Evolutionary conservation across 1,140 invertebrate species (phyloP), one percentile per base, ranked within the genome.

Genomic region (Eciton burchellii): DNA sequence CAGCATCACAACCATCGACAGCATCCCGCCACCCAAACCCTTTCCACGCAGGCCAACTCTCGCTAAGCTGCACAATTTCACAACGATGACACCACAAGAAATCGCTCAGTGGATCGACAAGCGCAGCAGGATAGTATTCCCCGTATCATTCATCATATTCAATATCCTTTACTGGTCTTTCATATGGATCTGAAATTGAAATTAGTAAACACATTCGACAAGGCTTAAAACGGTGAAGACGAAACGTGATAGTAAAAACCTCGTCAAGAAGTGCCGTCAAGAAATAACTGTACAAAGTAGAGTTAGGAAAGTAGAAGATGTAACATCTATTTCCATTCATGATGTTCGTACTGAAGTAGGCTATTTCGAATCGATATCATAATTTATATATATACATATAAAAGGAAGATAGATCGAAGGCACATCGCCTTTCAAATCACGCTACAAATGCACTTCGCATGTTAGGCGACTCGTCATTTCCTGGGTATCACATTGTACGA

Each of bases 101-200:
- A 97, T 97, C 52, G 96, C 97, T 70, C 96, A 96, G 56, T 97
- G 97, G 97, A 97, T 98, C 57, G 97, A 98, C 92, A 96, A 95
- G 86, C 95, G 97, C 11, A 97, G 97, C 29, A 95, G 97, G 43
- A 93, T 97, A 19, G 92, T 97, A 2, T 98, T 98, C 91, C 97
- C 97, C 0, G 88, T 96, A 1, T 93, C 96, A 0, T 98, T 98
- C 91, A 87, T 98, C 0, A 94, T 97, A 57, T 98, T 98, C 89
- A 98, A 98, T 89, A 94, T 97, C 60, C 94, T 98, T 59, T 98
- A 98, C 88, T 98, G 97, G 97, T 96, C 96, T 35, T 97, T 97
- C 89, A 97, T 97, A 62, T 96, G 93, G 92, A 92, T 95, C 71
- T 95, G 86, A 93, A 81, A 66, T 54, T 21, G 5, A 8, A 6